phyloP scores from a whole-genome alignment of 2,113 vertebrate genomes.

The Raja brachyura region DNA sequence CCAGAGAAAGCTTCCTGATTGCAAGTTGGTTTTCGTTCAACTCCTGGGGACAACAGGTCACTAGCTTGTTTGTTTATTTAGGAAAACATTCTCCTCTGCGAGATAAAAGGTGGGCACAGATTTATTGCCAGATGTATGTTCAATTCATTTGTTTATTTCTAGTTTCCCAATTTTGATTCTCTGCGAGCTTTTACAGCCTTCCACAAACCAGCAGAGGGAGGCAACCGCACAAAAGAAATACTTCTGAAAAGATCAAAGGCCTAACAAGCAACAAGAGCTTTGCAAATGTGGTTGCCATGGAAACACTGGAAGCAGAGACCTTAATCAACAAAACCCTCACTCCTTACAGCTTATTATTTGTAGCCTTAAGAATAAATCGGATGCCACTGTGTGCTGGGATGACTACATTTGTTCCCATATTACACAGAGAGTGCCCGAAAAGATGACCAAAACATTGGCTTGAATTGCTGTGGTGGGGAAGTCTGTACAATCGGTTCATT shows the following conservation, averaged over 20 bases:
- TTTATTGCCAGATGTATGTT: slow-evolving; percentile 47
- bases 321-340: slow-evolving; percentile 57
- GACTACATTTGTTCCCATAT: neutral
- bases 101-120: slow-evolving; percentile 42
- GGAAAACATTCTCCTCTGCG: slow-evolving; percentile 44
- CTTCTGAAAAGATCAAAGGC: slow-evolving; percentile 59
- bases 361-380: slow-evolving; percentile 32
- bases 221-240: neutral
- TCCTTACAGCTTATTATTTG: slow-evolving; percentile 50
- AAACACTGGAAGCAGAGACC: slow-evolving; percentile 55
- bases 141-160: slow-evolving; percentile 44
- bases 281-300: slow-evolving; percentile 67
- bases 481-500: neutral
- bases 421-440: neutral
- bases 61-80: slow-evolving; percentile 28
- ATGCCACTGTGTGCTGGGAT: neutral
- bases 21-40: neutral
- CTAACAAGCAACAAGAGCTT: slow-evolving; percentile 62
- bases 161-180: neutral
- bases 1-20: neutral
- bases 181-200: slow-evolving; percentile 48
- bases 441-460: neutral
- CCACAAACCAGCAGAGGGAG: slow-evolving; percentile 47
- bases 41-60: slow-evolving; percentile 38
- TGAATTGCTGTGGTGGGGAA: neutral